These are phyloP conservation scores for Pachyseris speciosa DNA, from an alignment of 64 coral and sea anemone genomes.

Conservation along the genomic window DNA sequence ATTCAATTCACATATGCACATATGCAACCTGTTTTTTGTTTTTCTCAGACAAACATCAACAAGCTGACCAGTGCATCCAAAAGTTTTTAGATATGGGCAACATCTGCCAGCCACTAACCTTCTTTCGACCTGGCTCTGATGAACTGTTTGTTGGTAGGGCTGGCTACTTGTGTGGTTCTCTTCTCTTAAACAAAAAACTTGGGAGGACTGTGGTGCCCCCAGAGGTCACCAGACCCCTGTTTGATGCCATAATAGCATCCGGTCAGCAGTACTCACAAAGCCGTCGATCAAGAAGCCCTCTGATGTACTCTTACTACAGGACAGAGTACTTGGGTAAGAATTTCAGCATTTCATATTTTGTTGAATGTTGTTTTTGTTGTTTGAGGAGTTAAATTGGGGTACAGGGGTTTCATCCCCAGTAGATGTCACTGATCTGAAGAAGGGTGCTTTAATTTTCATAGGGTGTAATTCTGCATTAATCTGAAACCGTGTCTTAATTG, in stretches of 20 bases:
- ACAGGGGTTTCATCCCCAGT: too few relatives aligned
- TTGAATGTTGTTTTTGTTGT: too few relatives aligned
- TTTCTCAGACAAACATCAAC: constrained; percentile 44
- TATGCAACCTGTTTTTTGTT: too few relatives aligned
- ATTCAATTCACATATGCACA: too few relatives aligned
- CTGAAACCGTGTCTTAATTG: too few relatives aligned
- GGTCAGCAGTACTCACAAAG: constrained; percentile 65
- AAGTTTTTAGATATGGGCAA: constrained; percentile 83
- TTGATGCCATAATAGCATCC: constrained; percentile 82
- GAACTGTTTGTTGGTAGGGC: constrained; percentile 93
- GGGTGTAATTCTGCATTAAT: too few relatives aligned
- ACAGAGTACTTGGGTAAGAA: constrained; percentile 88
- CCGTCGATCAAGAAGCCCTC: constrained; percentile 46
- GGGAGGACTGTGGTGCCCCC: constrained; percentile 57
- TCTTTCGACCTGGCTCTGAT: constrained; percentile 80
- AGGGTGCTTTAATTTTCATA: too few relatives aligned
- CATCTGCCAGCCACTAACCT: constrained; percentile 65
- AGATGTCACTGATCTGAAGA: too few relatives aligned
- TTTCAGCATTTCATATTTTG: background rate
- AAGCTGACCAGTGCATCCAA: constrained; percentile 68
- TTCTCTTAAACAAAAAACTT: constrained; percentile 78
- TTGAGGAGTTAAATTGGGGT: too few relatives aligned
- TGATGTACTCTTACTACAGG: constrained; percentile 94
- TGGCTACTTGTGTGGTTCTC: constrained; percentile 84
- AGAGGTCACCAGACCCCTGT: constrained; percentile 73